Evolutionary conservation across 2,888 invertebrate species (phyloP), one percentile per base, ranked within the genome.

Genomic region (Caenorhabditis panamensis): DNA sequence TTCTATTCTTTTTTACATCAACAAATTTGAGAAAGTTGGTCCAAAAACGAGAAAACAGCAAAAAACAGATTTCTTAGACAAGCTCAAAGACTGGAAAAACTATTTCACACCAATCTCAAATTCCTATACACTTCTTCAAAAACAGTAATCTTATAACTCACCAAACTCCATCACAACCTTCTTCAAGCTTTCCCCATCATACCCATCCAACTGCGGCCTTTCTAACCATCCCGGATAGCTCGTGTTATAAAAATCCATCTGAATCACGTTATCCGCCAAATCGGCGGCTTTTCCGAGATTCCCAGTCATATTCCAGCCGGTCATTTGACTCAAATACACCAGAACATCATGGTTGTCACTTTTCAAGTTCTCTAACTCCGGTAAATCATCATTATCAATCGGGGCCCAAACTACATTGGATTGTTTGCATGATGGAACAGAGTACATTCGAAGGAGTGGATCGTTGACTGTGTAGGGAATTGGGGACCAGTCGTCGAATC

Each of bases 361-460:
- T 36, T 68, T 77, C 67, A 77, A 37, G 24, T 83, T 66, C 51
- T 72, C 71, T 20, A 88, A 67, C 13, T 81, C 68, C 4, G 85
- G 83, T 26, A 85, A 58, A 6, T 72, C 68, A 53, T 86, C 87
- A n/a, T 87, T 72, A 28, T 68, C 64, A 20, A 88, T 84, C 56
- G 84, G 85, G 6, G 68, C 56, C 85, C 87, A 88, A 9, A 84
- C 87, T 80, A 61, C 63, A 51, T 81, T 73, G n/a, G 68, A 79
- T 37, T 62, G 61, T 9, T 75, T 79, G 56, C 88, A 88, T n/a
- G 67, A 67, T 28, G 64, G 68, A 1, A 87, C 85, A 20, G 84
- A 78, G 75, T 88, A 89, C 88, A 88, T 88, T 53, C 89, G 79
- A 8, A 89, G 84, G 28, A 89, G 67, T 24, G 85, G 84, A 61